Conservation (phyloP, 2,113 vertebrate genomes). For the Lampris megalopsis region DNA sequence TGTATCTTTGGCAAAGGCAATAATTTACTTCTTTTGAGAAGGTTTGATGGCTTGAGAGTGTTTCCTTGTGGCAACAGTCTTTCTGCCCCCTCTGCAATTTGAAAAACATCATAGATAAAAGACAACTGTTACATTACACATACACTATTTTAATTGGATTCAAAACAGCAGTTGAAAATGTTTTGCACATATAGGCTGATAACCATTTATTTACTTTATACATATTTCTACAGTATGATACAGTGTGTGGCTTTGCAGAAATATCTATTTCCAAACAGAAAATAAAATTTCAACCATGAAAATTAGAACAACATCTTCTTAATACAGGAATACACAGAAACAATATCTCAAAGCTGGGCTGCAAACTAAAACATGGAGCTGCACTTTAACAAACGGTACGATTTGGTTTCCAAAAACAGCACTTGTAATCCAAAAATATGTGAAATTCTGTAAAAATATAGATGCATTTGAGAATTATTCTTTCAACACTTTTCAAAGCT, state of each 20-base stretch:
- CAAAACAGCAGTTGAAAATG: conserved; percentile 71
- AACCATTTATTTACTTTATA: conserved; percentile 65
- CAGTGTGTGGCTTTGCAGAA: conserved; percentile 60
- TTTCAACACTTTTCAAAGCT: conserved; percentile 52
- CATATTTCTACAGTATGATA: conserved; percentile 73
- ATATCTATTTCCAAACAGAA: conserved; percentile 40
- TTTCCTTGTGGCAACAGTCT: conserved; percentile 64
- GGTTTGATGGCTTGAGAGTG: conserved; percentile 73
- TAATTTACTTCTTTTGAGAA: conserved; percentile 73
- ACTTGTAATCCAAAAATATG: conserved; percentile 44
- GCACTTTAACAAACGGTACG: conserved; percentile 46
- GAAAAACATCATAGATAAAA: conserved; percentile 29
- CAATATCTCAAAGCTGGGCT: conserved; percentile 30
- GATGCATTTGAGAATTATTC: conserved; percentile 49
- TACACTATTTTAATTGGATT: conserved; percentile 61
- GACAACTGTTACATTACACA: conserved; percentile 40
- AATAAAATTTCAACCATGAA: conserved; percentile 9
- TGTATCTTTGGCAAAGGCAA: conserved; percentile 57
- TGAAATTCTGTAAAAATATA: conserved; percentile 64
- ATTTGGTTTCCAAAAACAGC: conserved; percentile 41
- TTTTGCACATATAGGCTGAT: conserved; percentile 58
- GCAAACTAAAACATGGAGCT: conserved; percentile 34
- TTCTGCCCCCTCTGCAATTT: conserved; percentile 14
- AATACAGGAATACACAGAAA: conserved; percentile 42
- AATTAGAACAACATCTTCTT: conserved; percentile 36